phyloP scores from a whole-genome alignment of 2,888 invertebrate species.

The Diloba caeruleocephala region DNA sequence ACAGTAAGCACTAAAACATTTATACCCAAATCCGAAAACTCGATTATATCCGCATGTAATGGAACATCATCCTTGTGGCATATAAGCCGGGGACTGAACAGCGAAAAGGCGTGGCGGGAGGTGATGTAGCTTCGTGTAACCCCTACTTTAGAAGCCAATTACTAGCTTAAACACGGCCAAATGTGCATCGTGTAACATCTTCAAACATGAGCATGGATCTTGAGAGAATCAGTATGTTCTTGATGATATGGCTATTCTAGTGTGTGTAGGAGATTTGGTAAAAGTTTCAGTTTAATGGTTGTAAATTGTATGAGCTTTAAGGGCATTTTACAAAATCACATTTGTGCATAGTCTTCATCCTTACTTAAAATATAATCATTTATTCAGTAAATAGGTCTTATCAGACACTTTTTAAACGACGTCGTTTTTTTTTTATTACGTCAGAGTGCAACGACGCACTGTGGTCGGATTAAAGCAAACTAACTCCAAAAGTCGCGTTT shows the following conservation, averaged over 20 bases:
- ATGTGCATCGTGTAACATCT: conserved; percentile 47
- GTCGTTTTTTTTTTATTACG: too few species aligned
- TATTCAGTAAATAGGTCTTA: too few species aligned
- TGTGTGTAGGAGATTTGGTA: not conserved
- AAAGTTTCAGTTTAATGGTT: not conserved
- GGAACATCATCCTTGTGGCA: conserved; percentile 33
- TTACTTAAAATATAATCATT: too few species aligned
- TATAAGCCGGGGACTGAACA: conserved; percentile 55
- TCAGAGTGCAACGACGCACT: too few species aligned
- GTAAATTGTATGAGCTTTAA: not conserved
- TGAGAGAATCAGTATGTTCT: conserved; percentile 12
- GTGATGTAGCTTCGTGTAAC: conserved; percentile 60
- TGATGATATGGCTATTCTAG: conserved; percentile 25
- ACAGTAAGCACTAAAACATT: not conserved
- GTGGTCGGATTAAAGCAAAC: too few species aligned
- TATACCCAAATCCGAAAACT: conserved; percentile 2
- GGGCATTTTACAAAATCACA: too few species aligned
- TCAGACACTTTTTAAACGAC: too few species aligned
- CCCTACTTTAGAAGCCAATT: conserved; percentile 58
- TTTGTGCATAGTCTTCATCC: too few species aligned
- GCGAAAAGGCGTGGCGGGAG: conserved; percentile 66
- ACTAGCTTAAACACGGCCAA: conserved; percentile 48
- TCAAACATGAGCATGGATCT: conserved; percentile 11
- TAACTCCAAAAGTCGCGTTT: too few species aligned
- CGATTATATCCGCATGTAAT: conserved; percentile 3